Evolutionary conservation across 2,113 vertebrate species (phyloP), one percentile per base, ranked within the genome.

Genomic region (Archocentrus centrarchus): DNA sequence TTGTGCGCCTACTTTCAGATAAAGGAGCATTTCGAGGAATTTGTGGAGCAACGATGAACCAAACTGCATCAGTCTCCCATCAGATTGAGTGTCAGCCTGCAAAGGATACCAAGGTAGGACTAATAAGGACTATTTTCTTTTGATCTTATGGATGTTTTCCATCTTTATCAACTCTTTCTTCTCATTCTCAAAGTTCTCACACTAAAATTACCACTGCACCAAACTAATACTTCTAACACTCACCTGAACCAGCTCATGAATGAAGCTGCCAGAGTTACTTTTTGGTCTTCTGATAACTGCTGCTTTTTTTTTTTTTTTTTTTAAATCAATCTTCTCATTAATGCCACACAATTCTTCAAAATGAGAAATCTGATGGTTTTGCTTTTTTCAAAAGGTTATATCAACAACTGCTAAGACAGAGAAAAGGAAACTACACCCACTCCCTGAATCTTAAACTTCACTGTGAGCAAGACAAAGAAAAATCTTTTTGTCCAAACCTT

Each of bases 21-120:
- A 58, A 63, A 83, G 85, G 55, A 73, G 50, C 27, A 39, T 79
- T 80, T 6, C 1, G 75, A 4, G 58, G 30, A 82, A 61, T 22
- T n/a, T 24, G 57, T 64, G 59, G 39, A 37, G 80, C 70, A 13
- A 88, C 81, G 37, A 93, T 93, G 92, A 93, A 94, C 75, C 93
- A 94, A 90, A 94, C 92, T 11, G 91, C 92, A 1, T 93, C 92
- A 2, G 93, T 93, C 14, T 91, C 91, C 15, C 92, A 94, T 91
- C 92, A 94, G 88, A 93, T 93, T 11, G 87, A 94, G 13, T 93
- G 86, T 77, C 88, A 93, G 70, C 82, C 92, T 8, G 9, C 15
- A 37, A 93, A 92, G 37, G 92, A 93, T 5, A 9, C 3, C 68
- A 93, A 94, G 93, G 93, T 94, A 89, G 39, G 88, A 62, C 8